phyloP scores from a whole-genome alignment of 2,797 vertebrate genomes.

The Epinephelus malabaricus region DNA sequence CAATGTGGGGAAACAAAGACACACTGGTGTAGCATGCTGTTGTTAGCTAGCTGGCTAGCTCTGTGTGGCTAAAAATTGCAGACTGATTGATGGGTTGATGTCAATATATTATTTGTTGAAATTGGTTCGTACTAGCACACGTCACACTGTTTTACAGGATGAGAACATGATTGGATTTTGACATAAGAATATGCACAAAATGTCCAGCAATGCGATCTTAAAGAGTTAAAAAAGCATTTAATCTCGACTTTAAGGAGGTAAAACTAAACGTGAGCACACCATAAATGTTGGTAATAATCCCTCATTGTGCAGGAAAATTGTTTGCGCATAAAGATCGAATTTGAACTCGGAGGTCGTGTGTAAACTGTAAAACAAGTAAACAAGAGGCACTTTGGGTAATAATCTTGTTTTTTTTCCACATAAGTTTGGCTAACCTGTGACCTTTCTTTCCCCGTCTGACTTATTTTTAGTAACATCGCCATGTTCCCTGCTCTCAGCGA shows the following conservation, averaged over 20 bases:
- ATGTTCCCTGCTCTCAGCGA: slow-evolving; percentile 12
- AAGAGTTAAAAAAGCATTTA: too few relatives aligned
- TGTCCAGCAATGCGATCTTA: too few relatives aligned
- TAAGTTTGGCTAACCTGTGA: neutral
- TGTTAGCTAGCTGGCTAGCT: too few relatives aligned
- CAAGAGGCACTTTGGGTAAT: neutral
- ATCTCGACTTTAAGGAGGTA: neutral
- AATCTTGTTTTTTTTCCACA: neutral
- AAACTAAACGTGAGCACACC: neutral
- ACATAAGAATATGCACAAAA: too few relatives aligned
- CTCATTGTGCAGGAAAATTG: neutral
- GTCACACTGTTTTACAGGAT: too few relatives aligned
- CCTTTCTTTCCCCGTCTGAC: neutral
- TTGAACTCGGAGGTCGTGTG: neutral
- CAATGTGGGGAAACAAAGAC: too few relatives aligned
- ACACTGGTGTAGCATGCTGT: too few relatives aligned
- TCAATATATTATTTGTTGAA: too few relatives aligned
- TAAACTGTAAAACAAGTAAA: neutral
- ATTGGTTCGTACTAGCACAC: too few relatives aligned
- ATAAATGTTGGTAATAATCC: neutral
- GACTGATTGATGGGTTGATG: too few relatives aligned
- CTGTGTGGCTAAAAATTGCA: too few relatives aligned
- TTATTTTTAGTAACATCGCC: neutral
- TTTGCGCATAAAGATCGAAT: neutral
- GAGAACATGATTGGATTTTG: too few relatives aligned